These are phyloP conservation scores for Pterostichus madidus DNA, from an alignment of 2,888 invertebrate species.

Conservation along the genomic window DNA sequence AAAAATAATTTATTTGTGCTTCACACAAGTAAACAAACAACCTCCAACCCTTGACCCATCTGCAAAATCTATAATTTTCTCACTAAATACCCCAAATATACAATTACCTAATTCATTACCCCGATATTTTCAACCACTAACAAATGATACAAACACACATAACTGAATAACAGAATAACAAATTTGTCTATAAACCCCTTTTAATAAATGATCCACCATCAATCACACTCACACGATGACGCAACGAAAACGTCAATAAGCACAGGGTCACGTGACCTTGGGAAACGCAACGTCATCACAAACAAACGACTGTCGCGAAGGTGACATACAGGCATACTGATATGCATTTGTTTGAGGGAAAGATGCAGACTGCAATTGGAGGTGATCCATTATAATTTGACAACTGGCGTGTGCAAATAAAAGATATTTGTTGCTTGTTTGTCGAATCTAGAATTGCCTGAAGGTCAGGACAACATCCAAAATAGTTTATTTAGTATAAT, in stretches of 20 bases:
- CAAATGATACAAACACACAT: conserved; percentile 1
- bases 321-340: conserved; percentile 24
- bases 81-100: conserved; percentile 32
- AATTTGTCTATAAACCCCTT: conserved; percentile 49
- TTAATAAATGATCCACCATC: conserved; percentile 42
- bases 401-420: conserved; percentile 2
- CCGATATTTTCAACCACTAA: background rate
- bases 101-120: background rate
- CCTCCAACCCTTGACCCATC: conserved; percentile 11
- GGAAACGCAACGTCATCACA: conserved; percentile 35
- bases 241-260: conserved; percentile 25
- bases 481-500: too few relatives aligned
- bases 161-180: conserved; percentile 23
- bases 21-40: too few relatives aligned
- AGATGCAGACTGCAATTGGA: background rate
- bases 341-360: background rate
- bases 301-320: conserved; percentile 40
- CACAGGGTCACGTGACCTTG: conserved; percentile 36
- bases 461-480: too few relatives aligned
- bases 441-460: too few relatives aligned
- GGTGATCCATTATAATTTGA: background rate
- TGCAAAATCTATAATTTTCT: conserved; percentile 30
- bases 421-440: background rate
- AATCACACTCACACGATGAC: conserved; percentile 35
- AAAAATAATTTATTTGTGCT: too few relatives aligned